Percentiles rank a stretch among this genome's conserved stretches.
phyloP scores from a whole-genome alignment of 2,888 invertebrate species.

The Plemyria rubiginata region DNA sequence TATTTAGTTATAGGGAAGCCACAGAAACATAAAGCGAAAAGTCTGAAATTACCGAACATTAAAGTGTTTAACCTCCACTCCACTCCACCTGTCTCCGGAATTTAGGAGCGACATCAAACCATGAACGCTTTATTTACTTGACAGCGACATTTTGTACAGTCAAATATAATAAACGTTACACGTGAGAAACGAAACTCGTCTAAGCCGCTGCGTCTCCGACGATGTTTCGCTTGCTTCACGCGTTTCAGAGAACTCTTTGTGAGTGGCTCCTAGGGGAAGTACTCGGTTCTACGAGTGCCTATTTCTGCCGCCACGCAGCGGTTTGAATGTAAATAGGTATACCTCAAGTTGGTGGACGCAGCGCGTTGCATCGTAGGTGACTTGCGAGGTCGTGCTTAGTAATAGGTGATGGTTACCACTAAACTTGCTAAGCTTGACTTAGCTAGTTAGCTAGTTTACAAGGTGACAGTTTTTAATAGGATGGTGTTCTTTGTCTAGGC shows the following conservation, averaged over 20 bases:
- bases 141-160: slow-evolving; percentile 16
- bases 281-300: no score
- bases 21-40: slow-evolving; percentile 6
- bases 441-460: no score
- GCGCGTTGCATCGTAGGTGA: no score
- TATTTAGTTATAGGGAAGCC: not conserved
- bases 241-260: not conserved
- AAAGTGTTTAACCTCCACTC: slow-evolving; percentile 23
- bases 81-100: slow-evolving; percentile 22
- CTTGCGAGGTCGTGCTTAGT: no score
- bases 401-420: no score
- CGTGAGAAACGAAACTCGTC: slow-evolving; percentile 13
- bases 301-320: no score
- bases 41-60: slow-evolving; percentile 16
- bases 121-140: slow-evolving; percentile 22
- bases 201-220: not conserved
- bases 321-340: no score
- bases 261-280: no score
- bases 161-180: not conserved
- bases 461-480: no score
- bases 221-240: not conserved
- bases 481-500: no score
- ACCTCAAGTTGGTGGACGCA: no score
- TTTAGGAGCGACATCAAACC: slow-evolving; percentile 27
- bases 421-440: no score